Conservation (phyloP, 2,888 invertebrate genomes). For the Archips xylosteana region DNA sequence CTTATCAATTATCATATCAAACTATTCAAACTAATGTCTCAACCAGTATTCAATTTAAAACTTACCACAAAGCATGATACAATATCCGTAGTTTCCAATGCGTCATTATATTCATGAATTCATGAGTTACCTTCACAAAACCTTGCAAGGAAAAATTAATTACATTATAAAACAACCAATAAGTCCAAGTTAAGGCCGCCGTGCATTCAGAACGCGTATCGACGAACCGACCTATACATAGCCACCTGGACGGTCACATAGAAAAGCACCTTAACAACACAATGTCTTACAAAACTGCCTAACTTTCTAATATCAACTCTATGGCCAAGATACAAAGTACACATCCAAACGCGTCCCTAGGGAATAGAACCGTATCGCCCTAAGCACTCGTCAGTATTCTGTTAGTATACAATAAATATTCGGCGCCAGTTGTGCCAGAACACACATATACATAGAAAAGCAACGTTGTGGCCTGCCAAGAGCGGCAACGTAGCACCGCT, state of each 20-base stretch:
- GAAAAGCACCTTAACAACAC: slow-evolving; percentile 67
- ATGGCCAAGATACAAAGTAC: slow-evolving; percentile 55
- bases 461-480: slow-evolving; percentile 73
- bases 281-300: slow-evolving; percentile 56
- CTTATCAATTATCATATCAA: no score
- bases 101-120: slow-evolving; percentile 55
- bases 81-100: not conserved
- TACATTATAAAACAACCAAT: slow-evolving; percentile 59
- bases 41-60: not conserved
- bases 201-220: slow-evolving; percentile 69
- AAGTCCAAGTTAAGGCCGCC: slow-evolving; percentile 69
- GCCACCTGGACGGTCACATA: slow-evolving; percentile 85
- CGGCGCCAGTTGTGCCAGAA: slow-evolving; percentile 84
- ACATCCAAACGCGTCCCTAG: slow-evolving; percentile 51
- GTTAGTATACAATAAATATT: slow-evolving; percentile 86
- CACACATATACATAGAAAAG: slow-evolving; percentile 83
- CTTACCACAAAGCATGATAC: not conserved
- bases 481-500: slow-evolving; percentile 80
- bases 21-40: no score
- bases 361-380: slow-evolving; percentile 76
- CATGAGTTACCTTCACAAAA: slow-evolving; percentile 61
- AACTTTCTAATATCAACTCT: slow-evolving; percentile 61
- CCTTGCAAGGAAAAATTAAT: slow-evolving; percentile 69
- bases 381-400: slow-evolving; percentile 78
- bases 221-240: slow-evolving; percentile 81